Evolutionary conservation across 1,140 invertebrate genomes (phyloP).

Genomic region (Conus ventricosus): DNA sequence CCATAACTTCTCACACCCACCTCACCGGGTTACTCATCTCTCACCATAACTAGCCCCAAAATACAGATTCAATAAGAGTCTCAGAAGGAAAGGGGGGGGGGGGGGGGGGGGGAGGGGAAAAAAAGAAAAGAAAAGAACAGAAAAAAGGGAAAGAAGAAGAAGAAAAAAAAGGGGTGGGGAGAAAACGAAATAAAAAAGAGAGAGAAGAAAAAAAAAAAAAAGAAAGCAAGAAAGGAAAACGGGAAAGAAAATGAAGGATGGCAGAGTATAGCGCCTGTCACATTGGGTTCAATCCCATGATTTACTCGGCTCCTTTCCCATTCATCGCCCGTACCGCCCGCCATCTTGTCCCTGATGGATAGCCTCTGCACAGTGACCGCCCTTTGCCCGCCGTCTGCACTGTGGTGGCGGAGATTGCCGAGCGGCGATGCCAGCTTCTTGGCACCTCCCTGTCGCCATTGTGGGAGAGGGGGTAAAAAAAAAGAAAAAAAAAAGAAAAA

Average conservation of each 20-base stretch:
- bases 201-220: not conserved
- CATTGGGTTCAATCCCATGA: constrained; percentile 22
- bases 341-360: constrained; percentile 23
- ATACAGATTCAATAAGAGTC: too few relatives aligned
- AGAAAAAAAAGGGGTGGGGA: too few relatives aligned
- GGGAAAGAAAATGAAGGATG: not conserved
- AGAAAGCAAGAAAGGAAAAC: not conserved
- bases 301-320: constrained; percentile 6
- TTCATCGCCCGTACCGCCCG: constrained; percentile 9
- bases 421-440: not conserved
- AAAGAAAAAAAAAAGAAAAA: not conserved
- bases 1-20: too few relatives aligned
- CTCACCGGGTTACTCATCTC: too few relatives aligned
- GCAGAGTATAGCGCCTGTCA: constrained; percentile 1
- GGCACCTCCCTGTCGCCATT: not conserved
- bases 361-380: not conserved
- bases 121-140: too few relatives aligned
- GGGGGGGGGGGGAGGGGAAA: too few relatives aligned
- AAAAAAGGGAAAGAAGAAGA: too few relatives aligned
- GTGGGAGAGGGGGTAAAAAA: not conserved
- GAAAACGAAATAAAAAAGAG: not conserved
- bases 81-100: too few relatives aligned
- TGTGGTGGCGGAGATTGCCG: not conserved
- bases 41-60: too few relatives aligned
- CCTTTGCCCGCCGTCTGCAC: not conserved